These are phyloP conservation scores for Leuctra nigra DNA, from an alignment of 2,888 invertebrate genomes.

Conservation along the genomic window DNA sequence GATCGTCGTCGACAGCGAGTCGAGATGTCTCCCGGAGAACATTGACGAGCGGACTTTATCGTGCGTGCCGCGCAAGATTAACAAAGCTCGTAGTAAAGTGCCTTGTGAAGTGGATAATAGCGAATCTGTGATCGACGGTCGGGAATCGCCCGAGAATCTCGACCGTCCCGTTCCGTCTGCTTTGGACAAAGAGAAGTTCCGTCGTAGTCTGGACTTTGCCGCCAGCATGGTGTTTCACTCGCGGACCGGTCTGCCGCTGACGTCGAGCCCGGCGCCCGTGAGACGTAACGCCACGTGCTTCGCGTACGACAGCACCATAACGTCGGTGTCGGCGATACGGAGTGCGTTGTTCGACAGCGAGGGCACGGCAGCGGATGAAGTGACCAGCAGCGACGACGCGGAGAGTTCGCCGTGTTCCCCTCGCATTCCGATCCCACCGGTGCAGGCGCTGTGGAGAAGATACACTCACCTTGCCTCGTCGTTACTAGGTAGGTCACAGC, in stretches of 20 bases:
- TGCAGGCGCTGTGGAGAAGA: slow-evolving; percentile 21
- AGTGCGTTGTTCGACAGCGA: slow-evolving; percentile 58
- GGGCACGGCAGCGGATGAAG: slow-evolving; percentile 25
- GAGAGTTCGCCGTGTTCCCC: slow-evolving; percentile 43
- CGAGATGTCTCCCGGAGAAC: background rate
- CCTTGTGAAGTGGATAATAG: slow-evolving; percentile 4
- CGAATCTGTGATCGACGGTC: background rate
- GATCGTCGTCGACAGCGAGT: background rate
- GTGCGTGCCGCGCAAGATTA: background rate
- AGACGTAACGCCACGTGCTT: slow-evolving; percentile 66
- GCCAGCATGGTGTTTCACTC: slow-evolving; percentile 79
- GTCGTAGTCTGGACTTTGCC: slow-evolving; percentile 67
- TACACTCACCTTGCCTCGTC: slow-evolving; percentile 34
- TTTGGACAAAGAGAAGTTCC: slow-evolving; percentile 63
- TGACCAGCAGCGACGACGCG: slow-evolving; percentile 29
- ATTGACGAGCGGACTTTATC: slow-evolving; percentile 12
- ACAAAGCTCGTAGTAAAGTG: slow-evolving; percentile 14
- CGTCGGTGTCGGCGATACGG: slow-evolving; percentile 69
- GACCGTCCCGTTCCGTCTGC: slow-evolving; percentile 53
- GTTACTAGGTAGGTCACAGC: too few relatives aligned
- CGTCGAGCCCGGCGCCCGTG: slow-evolving; percentile 80
- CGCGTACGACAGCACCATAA: slow-evolving; percentile 76
- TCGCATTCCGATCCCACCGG: slow-evolving; percentile 34
- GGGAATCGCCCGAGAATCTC: background rate
- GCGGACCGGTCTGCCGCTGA: slow-evolving; percentile 72